Base-by-base conservation (phyloP, 2,888 invertebrate species). In the Nineta flava region DNA sequence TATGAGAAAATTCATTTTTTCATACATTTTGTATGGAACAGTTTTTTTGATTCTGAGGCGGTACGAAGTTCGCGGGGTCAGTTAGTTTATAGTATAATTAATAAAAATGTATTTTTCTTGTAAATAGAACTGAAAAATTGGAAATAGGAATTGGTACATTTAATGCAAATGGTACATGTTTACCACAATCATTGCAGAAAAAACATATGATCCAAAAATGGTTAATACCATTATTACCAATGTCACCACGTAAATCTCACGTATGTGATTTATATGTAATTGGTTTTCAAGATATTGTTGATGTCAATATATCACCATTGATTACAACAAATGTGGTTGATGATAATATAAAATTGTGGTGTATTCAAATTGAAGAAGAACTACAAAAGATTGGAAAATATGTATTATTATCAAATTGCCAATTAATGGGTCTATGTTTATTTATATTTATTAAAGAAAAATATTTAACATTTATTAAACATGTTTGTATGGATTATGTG, bases 361-460 rank as follows among this genome's bases (percentile, higher is more conserved):
- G 21, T 9, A 44, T 26, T 7, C n/a, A 19, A 26, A 44, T 44
- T 44, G 26, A 44, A 44, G 13, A 21, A 16, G 19, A 13, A n/a
- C 9, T 44, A 10, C 13, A 19, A 4, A 21, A 19, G 12, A 10
- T 21, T 44, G 44, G 19, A 7, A 13, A 19, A n/a, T 44, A 26
- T 13, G 3, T 3, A 4, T 44, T 44, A 19, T 26, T 44, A 9
- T 19, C 44, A 19, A 21, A 21, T 26, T 44, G 44, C 10, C 44
- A 44, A 44, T 21, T 26, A n/a, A 7, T 44, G 19, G 44, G 44
- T 12, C 5, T 44, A 1, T 44, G 44, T 26, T 13, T 44, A 13
- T 44, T 44, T 44, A 21, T 44, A n/a, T 44, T 44, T 44, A 13
- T 44, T 19, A 44, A 44, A 13, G 26, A 21, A 26, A 44, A 21